A percentile compares a stretch with the other conserved stretches of the same genome.
Conservation (phyloP, 2,113 vertebrate species). For the Hippocampus abdominalis region DNA sequence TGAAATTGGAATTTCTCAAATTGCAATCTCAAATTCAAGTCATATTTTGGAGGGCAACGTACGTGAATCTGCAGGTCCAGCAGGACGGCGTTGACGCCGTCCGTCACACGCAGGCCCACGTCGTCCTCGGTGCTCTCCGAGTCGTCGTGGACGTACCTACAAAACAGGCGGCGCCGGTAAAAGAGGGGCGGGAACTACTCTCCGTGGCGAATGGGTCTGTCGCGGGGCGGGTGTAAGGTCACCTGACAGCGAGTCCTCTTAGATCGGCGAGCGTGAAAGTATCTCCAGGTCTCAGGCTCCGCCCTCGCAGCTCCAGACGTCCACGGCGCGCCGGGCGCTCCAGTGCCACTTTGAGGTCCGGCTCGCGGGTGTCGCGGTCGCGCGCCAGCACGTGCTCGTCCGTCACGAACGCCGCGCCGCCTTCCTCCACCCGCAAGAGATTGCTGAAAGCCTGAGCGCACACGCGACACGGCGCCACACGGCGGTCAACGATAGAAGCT, state of each 20-base stretch:
- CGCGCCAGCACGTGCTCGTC: constrained; percentile 69
- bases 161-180: not conserved
- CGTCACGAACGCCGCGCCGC: constrained; percentile 54
- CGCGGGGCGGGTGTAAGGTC: not conserved
- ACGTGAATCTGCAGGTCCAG: constrained; percentile 58
- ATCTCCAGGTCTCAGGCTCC: constrained; percentile 45
- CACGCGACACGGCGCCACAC: not conserved
- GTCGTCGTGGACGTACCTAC: constrained; percentile 85
- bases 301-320: constrained; percentile 58
- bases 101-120: constrained; percentile 78
- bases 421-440: constrained; percentile 70
- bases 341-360: constrained; percentile 58
- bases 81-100: constrained; percentile 81
- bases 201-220: not conserved
- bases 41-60: not conserved
- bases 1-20: too few relatives aligned
- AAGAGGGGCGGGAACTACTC: not conserved
- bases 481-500: not conserved
- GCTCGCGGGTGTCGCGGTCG: constrained; percentile 68
- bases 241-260: constrained; percentile 53
- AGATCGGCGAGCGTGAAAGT: constrained; percentile 64
- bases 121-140: constrained; percentile 82
- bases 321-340: constrained; percentile 44
- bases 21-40: too few relatives aligned
- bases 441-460: constrained; percentile 71